A percentile compares a stretch with the other conserved stretches of the same genome.
Evolutionary conservation across 2,888 invertebrate genomes (phyloP).

Genomic region (Microchrysa polita): DNA sequence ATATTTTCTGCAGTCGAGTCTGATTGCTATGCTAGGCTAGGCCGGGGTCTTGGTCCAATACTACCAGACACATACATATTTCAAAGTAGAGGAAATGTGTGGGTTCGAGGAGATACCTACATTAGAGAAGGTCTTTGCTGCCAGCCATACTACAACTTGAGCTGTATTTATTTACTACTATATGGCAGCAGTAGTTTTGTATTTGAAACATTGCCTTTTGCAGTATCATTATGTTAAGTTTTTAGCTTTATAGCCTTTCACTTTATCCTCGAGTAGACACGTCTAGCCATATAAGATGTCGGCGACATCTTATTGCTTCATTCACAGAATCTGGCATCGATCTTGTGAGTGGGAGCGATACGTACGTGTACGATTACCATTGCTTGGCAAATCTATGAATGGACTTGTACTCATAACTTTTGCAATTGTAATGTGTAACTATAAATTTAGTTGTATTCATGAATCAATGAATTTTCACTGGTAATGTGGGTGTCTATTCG

Average conservation of each 20-base stretch:
- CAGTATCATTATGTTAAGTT: background rate
- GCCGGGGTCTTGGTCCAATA: background rate
- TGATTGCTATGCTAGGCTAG: no score
- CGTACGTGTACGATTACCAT: background rate
- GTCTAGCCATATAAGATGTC: constrained; percentile 26
- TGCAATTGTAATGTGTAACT: background rate
- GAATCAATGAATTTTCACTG: constrained; percentile 1
- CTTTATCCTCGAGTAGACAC: constrained; percentile 26
- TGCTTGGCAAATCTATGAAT: constrained; percentile 8
- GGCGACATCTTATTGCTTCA: constrained; percentile 32
- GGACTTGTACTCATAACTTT: background rate
- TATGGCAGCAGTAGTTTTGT: no score
- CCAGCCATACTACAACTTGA: background rate
- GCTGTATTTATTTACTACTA: no score
- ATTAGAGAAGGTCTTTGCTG: background rate
- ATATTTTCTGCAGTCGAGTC: background rate
- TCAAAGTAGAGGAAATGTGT: background rate
- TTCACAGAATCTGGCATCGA: background rate
- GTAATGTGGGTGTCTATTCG: no score
- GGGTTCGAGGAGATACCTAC: background rate
- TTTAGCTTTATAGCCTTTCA: constrained; percentile 36
- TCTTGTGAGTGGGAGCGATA: background rate
- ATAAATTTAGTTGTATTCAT: background rate
- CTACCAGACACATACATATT: no score
- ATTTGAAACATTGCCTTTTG: background rate